phyloP scores from a whole-genome alignment of 2,797 vertebrate genomes.

The Enteromius argenteus region DNA sequence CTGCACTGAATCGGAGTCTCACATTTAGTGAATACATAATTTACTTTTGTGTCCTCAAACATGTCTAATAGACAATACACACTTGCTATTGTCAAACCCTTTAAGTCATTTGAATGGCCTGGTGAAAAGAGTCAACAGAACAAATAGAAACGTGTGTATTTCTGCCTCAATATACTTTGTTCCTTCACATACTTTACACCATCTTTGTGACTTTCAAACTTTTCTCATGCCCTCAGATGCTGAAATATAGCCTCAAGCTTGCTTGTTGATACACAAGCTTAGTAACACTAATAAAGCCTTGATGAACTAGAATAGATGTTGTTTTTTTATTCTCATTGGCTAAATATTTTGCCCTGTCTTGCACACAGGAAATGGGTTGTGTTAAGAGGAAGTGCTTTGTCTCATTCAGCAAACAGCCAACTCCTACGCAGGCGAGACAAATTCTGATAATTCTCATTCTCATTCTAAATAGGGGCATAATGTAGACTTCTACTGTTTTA shows the following conservation, averaged over 20 bases:
- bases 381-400: conserved; percentile 47
- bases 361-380: conserved; percentile 35
- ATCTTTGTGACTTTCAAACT: conserved; percentile 16
- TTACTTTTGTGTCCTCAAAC: neutral
- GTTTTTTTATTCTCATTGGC: conserved; percentile 15
- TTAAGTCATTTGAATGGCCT: neutral
- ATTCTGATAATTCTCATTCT: neutral
- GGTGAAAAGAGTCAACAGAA: conserved; percentile 2
- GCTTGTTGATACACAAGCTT: conserved; percentile 28
- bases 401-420: conserved; percentile 14
- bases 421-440: neutral
- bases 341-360: conserved; percentile 29
- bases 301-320: conserved; percentile 2
- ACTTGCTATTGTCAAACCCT: conserved; percentile 7
- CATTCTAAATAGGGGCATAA: neutral
- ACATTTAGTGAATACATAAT: neutral
- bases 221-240: conserved; percentile 5
- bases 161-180: neutral
- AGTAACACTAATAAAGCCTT: neutral
- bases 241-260: conserved; percentile 10
- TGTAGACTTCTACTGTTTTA: too few species aligned
- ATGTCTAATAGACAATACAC: neutral
- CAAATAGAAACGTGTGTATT: neutral
- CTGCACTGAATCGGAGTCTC: neutral
- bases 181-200: neutral